These are phyloP conservation scores for Parapristionchus giblindavisi DNA, from an alignment of 2,888 invertebrate species.

Conservation along the genomic window DNA sequence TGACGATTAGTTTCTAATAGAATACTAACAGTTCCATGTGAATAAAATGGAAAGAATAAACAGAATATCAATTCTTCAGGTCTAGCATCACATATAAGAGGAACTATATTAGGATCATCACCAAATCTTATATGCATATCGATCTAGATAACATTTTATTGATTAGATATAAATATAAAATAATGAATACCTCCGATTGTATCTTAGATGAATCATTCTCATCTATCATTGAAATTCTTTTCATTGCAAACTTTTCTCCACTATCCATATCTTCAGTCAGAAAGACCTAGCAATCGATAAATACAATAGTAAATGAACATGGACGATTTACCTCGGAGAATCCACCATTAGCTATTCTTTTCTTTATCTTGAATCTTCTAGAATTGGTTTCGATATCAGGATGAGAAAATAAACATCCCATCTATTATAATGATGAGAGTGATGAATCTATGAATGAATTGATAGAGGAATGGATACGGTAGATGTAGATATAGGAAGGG, in stretches of 20 bases:
- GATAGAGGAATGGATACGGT: background rate
- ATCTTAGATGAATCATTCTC: conserved; percentile 41
- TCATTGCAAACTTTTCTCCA: conserved; percentile 56
- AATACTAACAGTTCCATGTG: conserved; percentile 16
- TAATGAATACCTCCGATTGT: conserved; percentile 38
- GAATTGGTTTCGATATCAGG: conserved; percentile 78
- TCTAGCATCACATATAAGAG: conserved; percentile 14
- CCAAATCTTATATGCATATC: conserved; percentile 34
- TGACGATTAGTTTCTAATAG: conserved; percentile 6
- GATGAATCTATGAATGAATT: background rate
- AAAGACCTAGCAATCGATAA: conserved; percentile 25
- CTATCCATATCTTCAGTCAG: conserved; percentile 46
- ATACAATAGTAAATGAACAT: background rate
- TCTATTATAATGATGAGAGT: background rate
- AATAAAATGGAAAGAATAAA: conserved; percentile 32
- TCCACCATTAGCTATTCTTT: conserved; percentile 79
- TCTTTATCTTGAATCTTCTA: conserved; percentile 78
- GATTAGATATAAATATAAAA: background rate
- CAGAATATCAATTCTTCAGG: conserved; percentile 28
- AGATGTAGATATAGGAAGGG: too few relatives aligned
- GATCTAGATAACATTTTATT: conserved; percentile 14
- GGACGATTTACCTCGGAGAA: conserved; percentile 43
- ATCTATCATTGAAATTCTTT: conserved; percentile 49
- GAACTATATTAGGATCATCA: conserved; percentile 19
- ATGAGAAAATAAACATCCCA: conserved; percentile 25